A percentile compares a stretch with the other conserved stretches of the same genome.
phyloP scores from a whole-genome alignment of 2,797 vertebrate species.

The Chiloscyllium punctatum region DNA sequence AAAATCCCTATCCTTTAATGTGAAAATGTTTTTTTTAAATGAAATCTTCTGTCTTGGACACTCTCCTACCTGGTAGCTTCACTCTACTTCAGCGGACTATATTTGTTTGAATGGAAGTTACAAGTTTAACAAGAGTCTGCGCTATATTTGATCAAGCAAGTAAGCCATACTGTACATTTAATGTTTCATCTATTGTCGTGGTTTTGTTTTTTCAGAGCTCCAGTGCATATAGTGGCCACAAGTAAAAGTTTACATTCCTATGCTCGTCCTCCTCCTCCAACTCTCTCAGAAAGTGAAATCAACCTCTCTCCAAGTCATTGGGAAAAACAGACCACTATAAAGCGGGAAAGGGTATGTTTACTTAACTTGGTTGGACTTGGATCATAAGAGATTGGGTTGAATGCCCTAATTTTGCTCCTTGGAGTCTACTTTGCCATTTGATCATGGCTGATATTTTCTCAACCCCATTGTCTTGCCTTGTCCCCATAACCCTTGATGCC shows the following conservation, averaged over 20 bases:
- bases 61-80: neutral
- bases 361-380: neutral
- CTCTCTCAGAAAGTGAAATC: slow-evolving; percentile 71
- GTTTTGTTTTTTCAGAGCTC: slow-evolving; percentile 67
- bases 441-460: too few relatives aligned
- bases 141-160: neutral
- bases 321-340: slow-evolving; percentile 68
- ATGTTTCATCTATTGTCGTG: neutral
- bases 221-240: slow-evolving; percentile 93
- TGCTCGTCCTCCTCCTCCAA: slow-evolving; percentile 91
- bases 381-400: neutral
- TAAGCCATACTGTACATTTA: neutral
- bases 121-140: neutral
- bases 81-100: neutral
- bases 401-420: too few relatives aligned
- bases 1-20: neutral
- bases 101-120: neutral
- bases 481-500: too few relatives aligned
- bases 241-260: slow-evolving; percentile 99
- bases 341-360: slow-evolving; percentile 64
- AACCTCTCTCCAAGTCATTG: slow-evolving; percentile 75
- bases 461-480: too few relatives aligned
- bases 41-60: neutral
- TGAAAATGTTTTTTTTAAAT: neutral
- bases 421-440: too few relatives aligned